These are phyloP conservation scores for Lytechinus pictus DNA, from an alignment of 35 echinoderm and acorn worm genomes.

Conservation along the genomic window DNA sequence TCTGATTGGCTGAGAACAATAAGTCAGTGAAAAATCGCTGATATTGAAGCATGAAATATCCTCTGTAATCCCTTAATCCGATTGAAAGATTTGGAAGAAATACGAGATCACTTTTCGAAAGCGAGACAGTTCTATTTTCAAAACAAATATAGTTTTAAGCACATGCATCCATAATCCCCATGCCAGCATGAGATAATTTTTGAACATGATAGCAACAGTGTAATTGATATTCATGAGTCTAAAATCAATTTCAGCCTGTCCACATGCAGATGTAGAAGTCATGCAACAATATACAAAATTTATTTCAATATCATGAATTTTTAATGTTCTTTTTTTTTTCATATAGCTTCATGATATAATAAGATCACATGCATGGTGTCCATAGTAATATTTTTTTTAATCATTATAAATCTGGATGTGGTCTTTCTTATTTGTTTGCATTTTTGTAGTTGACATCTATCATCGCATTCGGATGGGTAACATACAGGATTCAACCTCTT, in stretches of 20 bases:
- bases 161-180: neutral
- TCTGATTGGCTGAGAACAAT: too few species aligned
- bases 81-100: neutral
- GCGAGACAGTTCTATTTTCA: neutral
- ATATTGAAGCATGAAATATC: too few species aligned
- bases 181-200: too few species aligned
- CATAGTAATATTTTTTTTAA: too few species aligned
- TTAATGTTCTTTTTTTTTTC: too few species aligned
- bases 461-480: slow-evolving; percentile 45
- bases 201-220: neutral
- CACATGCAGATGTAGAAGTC: too few species aligned
- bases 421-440: neutral
- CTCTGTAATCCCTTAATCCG: neutral
- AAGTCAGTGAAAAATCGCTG: too few species aligned
- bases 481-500: slow-evolving; percentile 26
- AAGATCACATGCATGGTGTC: too few species aligned
- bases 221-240: neutral
- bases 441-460: slow-evolving; percentile 37
- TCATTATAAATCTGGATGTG: too few species aligned
- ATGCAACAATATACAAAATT: too few species aligned
- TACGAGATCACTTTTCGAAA: neutral
- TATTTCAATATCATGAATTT: too few species aligned
- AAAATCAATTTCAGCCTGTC: neutral
- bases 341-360: too few species aligned
- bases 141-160: neutral